A percentile compares a stretch with the other conserved stretches of the same genome.
Conservation (phyloP, 2,797 vertebrate genomes). For the Calcarius lapponicus region DNA sequence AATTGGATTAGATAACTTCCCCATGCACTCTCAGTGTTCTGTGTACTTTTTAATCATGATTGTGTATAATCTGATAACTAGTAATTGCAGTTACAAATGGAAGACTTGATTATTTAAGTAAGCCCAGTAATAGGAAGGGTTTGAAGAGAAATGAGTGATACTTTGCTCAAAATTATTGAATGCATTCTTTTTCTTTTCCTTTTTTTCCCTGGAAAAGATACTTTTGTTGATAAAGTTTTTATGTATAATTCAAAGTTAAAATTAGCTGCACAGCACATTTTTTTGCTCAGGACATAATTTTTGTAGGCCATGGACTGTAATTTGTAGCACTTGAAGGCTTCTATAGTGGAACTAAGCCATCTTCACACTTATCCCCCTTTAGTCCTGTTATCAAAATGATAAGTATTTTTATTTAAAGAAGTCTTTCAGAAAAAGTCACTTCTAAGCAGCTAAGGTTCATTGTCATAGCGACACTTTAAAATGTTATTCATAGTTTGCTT, state of each 20-base stretch:
- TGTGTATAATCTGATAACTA: background rate
- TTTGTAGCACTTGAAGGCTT: background rate
- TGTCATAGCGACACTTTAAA: background rate
- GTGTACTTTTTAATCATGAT: background rate
- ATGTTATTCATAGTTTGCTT: background rate
- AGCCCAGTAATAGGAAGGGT: background rate
- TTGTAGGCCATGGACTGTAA: background rate
- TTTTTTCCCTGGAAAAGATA: background rate
- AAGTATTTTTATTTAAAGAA: background rate
- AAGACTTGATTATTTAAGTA: background rate
- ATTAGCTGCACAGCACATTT: background rate
- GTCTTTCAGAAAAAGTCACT: background rate
- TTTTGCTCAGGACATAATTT: background rate
- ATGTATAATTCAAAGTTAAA: background rate
- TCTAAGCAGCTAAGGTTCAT: background rate
- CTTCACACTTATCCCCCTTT: background rate
- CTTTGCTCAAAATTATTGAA: background rate
- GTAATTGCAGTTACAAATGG: too few relatives aligned
- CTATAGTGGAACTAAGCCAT: background rate
- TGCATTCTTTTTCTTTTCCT: accelerated
- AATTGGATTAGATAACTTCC: background rate
- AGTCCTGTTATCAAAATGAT: background rate
- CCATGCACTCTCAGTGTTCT: background rate
- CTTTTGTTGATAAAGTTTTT: background rate
- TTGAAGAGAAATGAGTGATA: background rate